These are phyloP conservation scores for Scaptomyza hsui DNA, from an alignment of 1,140 invertebrate genomes.

Conservation along the genomic window DNA sequence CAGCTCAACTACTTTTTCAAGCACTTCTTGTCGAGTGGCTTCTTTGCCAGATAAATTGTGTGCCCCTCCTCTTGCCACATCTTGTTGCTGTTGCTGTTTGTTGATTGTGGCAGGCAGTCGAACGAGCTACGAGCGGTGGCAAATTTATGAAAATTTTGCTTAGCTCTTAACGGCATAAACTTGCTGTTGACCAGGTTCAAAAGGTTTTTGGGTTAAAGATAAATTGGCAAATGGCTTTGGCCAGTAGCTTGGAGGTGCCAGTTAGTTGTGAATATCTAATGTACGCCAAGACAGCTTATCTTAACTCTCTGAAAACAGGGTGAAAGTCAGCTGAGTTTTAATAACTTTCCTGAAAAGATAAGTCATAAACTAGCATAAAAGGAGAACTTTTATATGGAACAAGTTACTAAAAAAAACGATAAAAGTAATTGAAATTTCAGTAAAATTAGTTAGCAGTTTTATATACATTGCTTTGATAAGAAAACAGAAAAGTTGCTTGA, in stretches of 20 bases:
- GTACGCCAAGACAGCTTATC: conserved; percentile 11
- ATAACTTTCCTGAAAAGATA: conserved; percentile 21
- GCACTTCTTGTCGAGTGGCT: conserved; percentile 10
- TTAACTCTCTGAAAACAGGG: conserved; percentile 4
- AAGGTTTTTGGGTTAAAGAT: conserved; percentile 65
- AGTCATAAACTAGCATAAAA: background rate
- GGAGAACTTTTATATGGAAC: background rate
- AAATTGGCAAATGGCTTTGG: conserved; percentile 58
- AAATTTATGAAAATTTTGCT: conserved; percentile 62
- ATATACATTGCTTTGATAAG: too few relatives aligned
- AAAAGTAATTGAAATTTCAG: too few relatives aligned
- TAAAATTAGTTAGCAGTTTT: too few relatives aligned
- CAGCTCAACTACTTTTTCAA: conserved; percentile 20
- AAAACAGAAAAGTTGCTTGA: too few relatives aligned
- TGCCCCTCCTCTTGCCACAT: conserved; percentile 6
- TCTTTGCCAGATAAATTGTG: conserved; percentile 60
- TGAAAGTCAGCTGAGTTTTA: conserved; percentile 25
- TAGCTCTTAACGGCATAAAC: conserved; percentile 46
- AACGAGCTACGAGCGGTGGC: conserved; percentile 38
- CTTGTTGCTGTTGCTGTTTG: conserved; percentile 40
- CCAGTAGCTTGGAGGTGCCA: conserved; percentile 27
- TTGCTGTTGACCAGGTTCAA: conserved; percentile 36
- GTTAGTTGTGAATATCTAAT: conserved; percentile 30
- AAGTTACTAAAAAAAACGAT: background rate
- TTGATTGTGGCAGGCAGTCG: conserved; percentile 39